Evolutionary conservation across 92 coral and sea anemone species (phyloP).

Genomic region (Palythoa heliodiscus): DNA sequence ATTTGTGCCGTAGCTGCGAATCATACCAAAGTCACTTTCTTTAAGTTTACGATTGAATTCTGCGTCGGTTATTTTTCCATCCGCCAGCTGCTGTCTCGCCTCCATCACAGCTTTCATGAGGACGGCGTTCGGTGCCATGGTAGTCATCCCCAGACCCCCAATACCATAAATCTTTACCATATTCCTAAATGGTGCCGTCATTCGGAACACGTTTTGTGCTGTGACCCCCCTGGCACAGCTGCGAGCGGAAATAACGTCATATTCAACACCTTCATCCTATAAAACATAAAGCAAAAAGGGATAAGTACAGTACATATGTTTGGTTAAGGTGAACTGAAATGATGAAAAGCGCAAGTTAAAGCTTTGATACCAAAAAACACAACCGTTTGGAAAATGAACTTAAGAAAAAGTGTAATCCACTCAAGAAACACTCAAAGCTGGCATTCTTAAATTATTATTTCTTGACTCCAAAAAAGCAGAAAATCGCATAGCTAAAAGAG

Average conservation of each 20-base stretch:
- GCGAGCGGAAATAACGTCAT: constrained; percentile 39
- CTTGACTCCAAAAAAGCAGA: too few species aligned
- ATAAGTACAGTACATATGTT: neutral
- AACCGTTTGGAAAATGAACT: neutral
- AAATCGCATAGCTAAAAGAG: neutral
- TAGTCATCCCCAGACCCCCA: constrained; percentile 24
- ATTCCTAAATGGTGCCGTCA: constrained; percentile 24
- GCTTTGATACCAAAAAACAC: neutral
- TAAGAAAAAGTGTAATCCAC: neutral
- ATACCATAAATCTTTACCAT: constrained; percentile 28
- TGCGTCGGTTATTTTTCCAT: constrained; percentile 23
- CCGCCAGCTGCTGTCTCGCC: constrained; percentile 22
- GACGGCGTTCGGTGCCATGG: constrained; percentile 32
- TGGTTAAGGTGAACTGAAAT: neutral
- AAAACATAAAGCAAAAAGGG: neutral
- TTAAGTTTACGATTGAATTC: constrained; percentile 26
- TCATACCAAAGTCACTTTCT: constrained; percentile 28
- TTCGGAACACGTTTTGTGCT: constrained; percentile 32
- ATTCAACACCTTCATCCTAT: constrained; percentile 11
- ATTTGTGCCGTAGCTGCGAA: constrained; percentile 29
- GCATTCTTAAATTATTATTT: too few species aligned
- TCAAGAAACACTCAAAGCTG: neutral
- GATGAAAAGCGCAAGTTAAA: neutral
- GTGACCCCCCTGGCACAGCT: constrained; percentile 42
- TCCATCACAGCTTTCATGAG: constrained; percentile 40